phyloP scores from a whole-genome alignment of 2,888 invertebrate species.

The Eupeodes luniger region DNA sequence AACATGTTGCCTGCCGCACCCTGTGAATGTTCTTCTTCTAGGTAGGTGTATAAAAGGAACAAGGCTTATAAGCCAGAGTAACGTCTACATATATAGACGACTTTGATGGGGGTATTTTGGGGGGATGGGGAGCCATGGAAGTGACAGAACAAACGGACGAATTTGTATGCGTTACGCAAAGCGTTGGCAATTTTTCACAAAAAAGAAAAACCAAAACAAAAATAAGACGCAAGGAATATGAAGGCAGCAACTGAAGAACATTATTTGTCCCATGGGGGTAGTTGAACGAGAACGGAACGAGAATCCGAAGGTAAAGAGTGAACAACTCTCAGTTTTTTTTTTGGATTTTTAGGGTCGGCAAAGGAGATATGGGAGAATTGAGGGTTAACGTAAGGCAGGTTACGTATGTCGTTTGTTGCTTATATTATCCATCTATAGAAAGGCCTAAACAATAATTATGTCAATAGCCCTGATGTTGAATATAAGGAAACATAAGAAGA shows the following conservation, averaged over 20 bases:
- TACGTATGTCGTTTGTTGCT: slow-evolving; percentile 51
- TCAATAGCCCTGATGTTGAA: slow-evolving; percentile 60
- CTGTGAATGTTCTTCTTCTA: background rate
- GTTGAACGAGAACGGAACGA: slow-evolving; percentile 28
- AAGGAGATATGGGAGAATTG: background rate
- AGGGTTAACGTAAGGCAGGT: slow-evolving; percentile 62
- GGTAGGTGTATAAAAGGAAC: background rate
- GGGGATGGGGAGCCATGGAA: background rate
- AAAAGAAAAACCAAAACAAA: slow-evolving; percentile 32
- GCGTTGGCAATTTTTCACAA: slow-evolving; percentile 71
- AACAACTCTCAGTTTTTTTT: background rate
- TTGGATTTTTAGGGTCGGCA: background rate
- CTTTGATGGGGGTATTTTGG: background rate
- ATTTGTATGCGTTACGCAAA: slow-evolving; percentile 72
- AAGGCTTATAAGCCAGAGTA: background rate
- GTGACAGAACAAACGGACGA: slow-evolving; percentile 19
- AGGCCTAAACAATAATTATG: slow-evolving; percentile 73
- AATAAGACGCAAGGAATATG: slow-evolving; percentile 55
- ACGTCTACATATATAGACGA: background rate
- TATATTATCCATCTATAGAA: slow-evolving; percentile 55
- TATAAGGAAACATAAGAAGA: slow-evolving; percentile 20
- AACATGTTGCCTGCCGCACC: background rate
- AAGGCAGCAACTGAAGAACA: slow-evolving; percentile 49
- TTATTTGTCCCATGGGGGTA: slow-evolving; percentile 72
- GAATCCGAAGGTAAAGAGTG: slow-evolving; percentile 5